A percentile compares a stretch with the other conserved stretches of the same genome.
phyloP scores from a whole-genome alignment of 2,797 vertebrate species.

The Glyptemys insculpta region DNA sequence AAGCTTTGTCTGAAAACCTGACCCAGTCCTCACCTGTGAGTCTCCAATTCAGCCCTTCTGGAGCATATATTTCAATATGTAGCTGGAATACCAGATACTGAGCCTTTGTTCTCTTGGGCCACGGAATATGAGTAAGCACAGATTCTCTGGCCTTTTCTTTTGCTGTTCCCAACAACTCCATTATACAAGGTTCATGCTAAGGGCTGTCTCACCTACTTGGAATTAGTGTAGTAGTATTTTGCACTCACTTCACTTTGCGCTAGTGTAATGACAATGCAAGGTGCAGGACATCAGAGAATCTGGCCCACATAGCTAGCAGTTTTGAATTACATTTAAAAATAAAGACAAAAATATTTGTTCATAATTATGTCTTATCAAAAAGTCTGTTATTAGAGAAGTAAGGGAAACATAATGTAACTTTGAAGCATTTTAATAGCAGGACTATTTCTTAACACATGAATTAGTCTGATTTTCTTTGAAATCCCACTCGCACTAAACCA shows the following conservation, averaged over 20 bases:
- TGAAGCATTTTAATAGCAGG: background rate
- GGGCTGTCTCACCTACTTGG: background rate
- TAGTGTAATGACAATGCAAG: background rate
- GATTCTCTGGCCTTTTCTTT: background rate
- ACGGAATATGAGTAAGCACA: background rate
- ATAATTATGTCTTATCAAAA: background rate
- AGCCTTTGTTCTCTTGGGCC: background rate
- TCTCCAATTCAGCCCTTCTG: background rate
- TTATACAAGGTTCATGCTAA: background rate
- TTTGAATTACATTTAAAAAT: background rate
- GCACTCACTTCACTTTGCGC: background rate
- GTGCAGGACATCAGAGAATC: background rate
- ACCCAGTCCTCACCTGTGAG: background rate
- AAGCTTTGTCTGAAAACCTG: background rate
- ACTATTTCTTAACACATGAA: background rate
- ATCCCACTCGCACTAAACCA: background rate
- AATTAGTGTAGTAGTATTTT: background rate
- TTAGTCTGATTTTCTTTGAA: background rate
- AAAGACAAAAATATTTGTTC: background rate
- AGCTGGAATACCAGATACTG: background rate
- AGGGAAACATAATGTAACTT: background rate
- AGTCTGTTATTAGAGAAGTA: background rate
- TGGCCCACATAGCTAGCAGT: background rate
- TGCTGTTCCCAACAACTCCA: background rate
- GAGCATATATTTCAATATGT: slow-evolving; percentile 9